These are phyloP conservation scores for Coelopa frigida DNA, from an alignment of 1,140 invertebrate genomes.

Conservation along the genomic window DNA sequence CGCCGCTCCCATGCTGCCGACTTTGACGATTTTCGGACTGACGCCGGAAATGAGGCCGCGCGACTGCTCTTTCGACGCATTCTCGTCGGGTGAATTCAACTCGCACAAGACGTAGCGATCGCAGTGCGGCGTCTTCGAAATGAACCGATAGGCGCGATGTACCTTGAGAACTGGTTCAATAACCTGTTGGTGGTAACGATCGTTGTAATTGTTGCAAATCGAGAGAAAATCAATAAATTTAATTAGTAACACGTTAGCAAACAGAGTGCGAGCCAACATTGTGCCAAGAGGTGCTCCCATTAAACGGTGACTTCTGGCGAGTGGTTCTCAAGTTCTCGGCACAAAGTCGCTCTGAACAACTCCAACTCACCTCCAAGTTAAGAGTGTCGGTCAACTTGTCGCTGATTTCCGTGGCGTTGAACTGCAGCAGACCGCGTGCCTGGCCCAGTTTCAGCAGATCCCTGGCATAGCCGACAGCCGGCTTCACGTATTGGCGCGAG, in stretches of 20 bases:
- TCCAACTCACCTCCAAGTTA: constrained; percentile 56
- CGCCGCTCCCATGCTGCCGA: constrained; percentile 58
- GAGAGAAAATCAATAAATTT: constrained; percentile 6
- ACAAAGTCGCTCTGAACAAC: constrained; percentile 26
- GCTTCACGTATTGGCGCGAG: constrained; percentile 64
- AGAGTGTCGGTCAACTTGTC: constrained; percentile 67
- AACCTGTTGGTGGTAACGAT: constrained; percentile 41
- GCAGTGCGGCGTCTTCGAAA: constrained; percentile 59
- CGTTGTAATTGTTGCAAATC: neutral
- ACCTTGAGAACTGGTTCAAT: constrained; percentile 69
- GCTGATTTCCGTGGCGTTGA: constrained; percentile 59
- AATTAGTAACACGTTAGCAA: neutral
- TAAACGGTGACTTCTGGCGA: constrained; percentile 4
- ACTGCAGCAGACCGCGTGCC: constrained; percentile 53
- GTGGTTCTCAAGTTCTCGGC: constrained; percentile 17
- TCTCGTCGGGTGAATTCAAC: constrained; percentile 56
- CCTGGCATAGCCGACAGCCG: constrained; percentile 62
- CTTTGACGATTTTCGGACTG: constrained; percentile 59
- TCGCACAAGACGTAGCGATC: constrained; percentile 69
- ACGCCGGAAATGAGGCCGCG: constrained; percentile 48
- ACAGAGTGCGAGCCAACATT: too few species aligned
- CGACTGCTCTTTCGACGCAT: constrained; percentile 45
- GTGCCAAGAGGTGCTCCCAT: constrained; percentile 11
- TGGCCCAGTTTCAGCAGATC: constrained; percentile 62
- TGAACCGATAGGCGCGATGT: constrained; percentile 67